Evolutionary conservation across 2,113 vertebrate species (phyloP).

Genomic region (Gobius niger): DNA sequence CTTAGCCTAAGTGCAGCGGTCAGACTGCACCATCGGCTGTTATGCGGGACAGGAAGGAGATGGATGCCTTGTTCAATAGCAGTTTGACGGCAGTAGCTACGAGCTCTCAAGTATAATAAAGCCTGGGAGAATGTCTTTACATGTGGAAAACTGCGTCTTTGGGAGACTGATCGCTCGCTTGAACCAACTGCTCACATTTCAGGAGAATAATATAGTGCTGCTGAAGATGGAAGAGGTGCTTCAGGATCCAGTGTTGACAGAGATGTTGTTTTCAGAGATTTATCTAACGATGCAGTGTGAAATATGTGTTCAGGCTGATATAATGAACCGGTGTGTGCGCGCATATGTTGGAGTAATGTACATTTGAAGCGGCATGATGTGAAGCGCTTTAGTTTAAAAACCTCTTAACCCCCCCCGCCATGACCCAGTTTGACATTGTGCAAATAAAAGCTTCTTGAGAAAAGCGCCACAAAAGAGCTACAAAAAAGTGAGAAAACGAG

Average conservation of each 20-base stretch:
- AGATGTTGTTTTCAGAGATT: not conserved
- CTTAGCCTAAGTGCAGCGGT: not conserved
- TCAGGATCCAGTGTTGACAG: not conserved
- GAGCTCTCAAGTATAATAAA: constrained; percentile 10
- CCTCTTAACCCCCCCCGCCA: too few relatives aligned
- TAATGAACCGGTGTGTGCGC: not conserved
- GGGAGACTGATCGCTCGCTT: not conserved
- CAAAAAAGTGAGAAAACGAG: too few relatives aligned
- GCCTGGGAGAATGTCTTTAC: not conserved
- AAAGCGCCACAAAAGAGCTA: too few relatives aligned
- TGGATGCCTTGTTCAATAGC: constrained; percentile 11
- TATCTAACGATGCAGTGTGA: not conserved
- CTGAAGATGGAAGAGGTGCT: not conserved
- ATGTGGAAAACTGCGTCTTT: not conserved
- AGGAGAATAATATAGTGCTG: not conserved
- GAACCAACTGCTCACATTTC: constrained; percentile 3
- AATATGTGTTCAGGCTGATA: not conserved
- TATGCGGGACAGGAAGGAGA: constrained; percentile 7
- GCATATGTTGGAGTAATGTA: not conserved
- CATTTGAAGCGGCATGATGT: not conserved
- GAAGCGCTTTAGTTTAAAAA: too few relatives aligned
- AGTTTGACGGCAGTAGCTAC: constrained; percentile 7
- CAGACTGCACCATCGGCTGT: constrained; percentile 9
- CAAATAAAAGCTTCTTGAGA: too few relatives aligned
- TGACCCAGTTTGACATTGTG: too few relatives aligned